phyloP scores from a whole-genome alignment of 2,888 invertebrate species.

The Patella ulyssiponensis region DNA sequence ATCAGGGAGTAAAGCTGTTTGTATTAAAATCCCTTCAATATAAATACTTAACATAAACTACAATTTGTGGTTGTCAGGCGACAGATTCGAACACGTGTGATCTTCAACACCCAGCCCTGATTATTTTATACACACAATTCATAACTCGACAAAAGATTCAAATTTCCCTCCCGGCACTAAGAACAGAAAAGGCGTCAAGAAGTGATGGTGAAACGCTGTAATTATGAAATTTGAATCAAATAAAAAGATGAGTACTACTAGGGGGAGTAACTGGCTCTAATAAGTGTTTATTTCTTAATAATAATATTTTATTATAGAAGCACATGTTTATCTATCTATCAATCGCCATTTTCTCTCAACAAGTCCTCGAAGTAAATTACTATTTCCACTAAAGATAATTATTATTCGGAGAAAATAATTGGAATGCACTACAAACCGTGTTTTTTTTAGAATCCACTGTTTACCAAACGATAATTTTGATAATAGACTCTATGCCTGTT shows the following conservation, averaged over 20 bases:
- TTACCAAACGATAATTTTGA: no score
- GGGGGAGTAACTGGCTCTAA: background rate
- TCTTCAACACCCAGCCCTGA: background rate
- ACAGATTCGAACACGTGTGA: constrained; percentile 7
- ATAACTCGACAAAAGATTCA: background rate
- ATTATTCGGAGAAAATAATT: background rate
- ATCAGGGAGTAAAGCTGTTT: background rate
- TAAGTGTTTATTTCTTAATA: constrained; percentile 13
- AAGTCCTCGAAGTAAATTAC: background rate
- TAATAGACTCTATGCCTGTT: no score
- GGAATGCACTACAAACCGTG: background rate
- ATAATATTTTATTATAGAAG: background rate
- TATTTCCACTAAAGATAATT: constrained; percentile 7
- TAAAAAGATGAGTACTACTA: background rate
- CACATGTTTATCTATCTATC: constrained; percentile 5
- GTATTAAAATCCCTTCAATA: background rate
- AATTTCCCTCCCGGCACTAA: background rate
- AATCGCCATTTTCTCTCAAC: background rate
- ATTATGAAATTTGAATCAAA: constrained; percentile 7
- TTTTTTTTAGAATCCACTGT: no score
- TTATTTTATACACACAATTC: background rate
- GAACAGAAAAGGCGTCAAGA: constrained; percentile 5
- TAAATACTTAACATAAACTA: constrained; percentile 9
- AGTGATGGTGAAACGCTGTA: constrained; percentile 10
- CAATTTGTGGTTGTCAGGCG: background rate